Evolutionary conservation across 64 coral and sea anemone genomes (phyloP).

Genomic region (Cladopsammia gracilis): DNA sequence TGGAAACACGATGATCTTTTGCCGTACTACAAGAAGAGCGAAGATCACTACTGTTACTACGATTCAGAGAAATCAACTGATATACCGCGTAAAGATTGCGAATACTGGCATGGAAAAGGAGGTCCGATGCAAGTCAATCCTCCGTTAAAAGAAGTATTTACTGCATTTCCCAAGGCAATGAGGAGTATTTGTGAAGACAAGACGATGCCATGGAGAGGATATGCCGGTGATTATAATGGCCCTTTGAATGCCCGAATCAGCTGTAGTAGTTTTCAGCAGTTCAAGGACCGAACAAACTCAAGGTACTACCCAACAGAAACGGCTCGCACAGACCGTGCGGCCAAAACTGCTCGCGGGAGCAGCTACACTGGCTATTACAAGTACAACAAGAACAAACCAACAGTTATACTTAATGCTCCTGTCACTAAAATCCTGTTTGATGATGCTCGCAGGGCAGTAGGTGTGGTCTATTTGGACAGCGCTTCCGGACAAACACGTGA

Average conservation of each 20-base stretch:
- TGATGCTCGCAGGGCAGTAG: conserved; percentile 24
- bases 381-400: conserved; percentile 17
- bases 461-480: conserved; percentile 51
- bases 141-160: conserved; percentile 59
- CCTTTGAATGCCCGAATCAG: conserved; percentile 25
- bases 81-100: conserved; percentile 45
- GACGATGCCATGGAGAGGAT: conserved; percentile 63
- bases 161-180: conserved; percentile 49
- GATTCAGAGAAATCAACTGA: conserved; percentile 44
- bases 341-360: conserved; percentile 61
- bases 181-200: conserved; percentile 57
- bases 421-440: conserved; percentile 62
- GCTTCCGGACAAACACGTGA: conserved; percentile 15
- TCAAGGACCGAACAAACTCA: conserved; percentile 42
- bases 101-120: conserved; percentile 66
- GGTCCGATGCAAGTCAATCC: conserved; percentile 75
- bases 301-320: background rate
- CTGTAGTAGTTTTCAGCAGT: conserved; percentile 69
- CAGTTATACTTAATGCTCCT: conserved; percentile 18
- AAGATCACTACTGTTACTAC: conserved; percentile 77
- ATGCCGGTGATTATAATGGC: conserved; percentile 64
- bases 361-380: conserved; percentile 73
- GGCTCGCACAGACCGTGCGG: conserved; percentile 41
- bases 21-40: conserved; percentile 59
- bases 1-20: conserved; percentile 65